Evolutionary conservation across 92 coral and sea anemone genomes (phyloP).

Genomic region (Plumapathes pennacea): DNA sequence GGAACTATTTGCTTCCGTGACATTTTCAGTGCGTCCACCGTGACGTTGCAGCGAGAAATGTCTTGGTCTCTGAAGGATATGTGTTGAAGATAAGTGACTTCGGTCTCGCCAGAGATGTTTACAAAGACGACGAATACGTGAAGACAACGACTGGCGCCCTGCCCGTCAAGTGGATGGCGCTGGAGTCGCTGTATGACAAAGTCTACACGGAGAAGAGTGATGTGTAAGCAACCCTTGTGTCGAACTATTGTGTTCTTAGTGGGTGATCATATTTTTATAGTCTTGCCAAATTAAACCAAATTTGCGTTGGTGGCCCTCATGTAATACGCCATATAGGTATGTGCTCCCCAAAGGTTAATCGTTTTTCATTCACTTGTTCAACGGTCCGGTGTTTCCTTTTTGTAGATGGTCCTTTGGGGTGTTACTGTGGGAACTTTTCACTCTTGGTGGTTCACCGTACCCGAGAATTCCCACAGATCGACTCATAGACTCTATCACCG

Average conservation of each 20-base stretch:
- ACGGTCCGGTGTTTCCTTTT: background rate
- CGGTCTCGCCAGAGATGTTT: conserved; percentile 62
- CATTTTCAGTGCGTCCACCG: conserved; percentile 52
- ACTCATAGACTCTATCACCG: conserved; percentile 67
- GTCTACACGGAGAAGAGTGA: conserved; percentile 58
- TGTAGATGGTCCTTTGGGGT: conserved; percentile 91
- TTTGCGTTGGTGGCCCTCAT: background rate
- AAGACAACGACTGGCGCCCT: conserved; percentile 51
- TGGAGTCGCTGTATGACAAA: conserved; percentile 54
- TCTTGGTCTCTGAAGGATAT: conserved; percentile 41
- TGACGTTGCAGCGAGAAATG: conserved; percentile 62
- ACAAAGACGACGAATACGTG: conserved; percentile 58
- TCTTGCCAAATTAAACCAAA: background rate
- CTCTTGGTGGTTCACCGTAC: conserved; percentile 90
- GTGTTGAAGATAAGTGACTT: conserved; percentile 60
- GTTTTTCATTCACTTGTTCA: too few species aligned
- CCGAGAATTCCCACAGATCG: conserved; percentile 84
- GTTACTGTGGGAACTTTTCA: conserved; percentile 80
- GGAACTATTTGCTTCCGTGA: background rate
- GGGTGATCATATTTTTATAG: background rate
- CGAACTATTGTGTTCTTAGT: background rate
- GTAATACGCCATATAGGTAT: too few species aligned
- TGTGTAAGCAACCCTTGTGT: conserved; percentile 26
- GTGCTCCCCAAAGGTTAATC: too few species aligned
- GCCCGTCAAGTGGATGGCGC: conserved; percentile 69